A percentile compares a stretch with the other conserved stretches of the same genome.
phyloP scores from a whole-genome alignment of 2,113 vertebrate species.

The Sander lucioperca region DNA sequence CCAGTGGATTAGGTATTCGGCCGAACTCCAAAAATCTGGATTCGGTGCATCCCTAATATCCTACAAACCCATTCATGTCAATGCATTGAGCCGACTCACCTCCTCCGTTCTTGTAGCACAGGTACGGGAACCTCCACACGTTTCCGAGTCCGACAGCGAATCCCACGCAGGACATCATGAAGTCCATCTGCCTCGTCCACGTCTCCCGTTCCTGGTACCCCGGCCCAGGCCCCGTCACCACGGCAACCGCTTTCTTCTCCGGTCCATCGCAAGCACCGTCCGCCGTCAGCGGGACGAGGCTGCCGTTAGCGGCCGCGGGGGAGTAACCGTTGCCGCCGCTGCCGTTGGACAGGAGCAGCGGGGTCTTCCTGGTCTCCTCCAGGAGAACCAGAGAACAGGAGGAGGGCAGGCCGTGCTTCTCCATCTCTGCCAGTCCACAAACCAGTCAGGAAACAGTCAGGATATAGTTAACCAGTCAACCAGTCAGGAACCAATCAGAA shows the following conservation, averaged over 20 bases:
- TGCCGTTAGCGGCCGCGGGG: conserved; percentile 59
- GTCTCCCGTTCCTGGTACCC: conserved; percentile 87
- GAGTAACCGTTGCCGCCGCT: conserved; percentile 40
- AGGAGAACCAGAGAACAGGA: conserved; percentile 74
- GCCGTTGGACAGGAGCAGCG: conserved; percentile 76
- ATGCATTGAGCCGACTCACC: conserved; percentile 76
- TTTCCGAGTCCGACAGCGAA: conserved; percentile 93
- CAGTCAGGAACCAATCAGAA: too few relatives aligned
- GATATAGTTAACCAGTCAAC: not conserved
- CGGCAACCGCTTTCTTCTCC: conserved; percentile 35
- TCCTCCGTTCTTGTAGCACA: conserved; percentile 95
- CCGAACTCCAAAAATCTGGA: too few relatives aligned
- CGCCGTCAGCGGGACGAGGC: conserved; percentile 46
- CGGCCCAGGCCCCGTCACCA: conserved; percentile 15
- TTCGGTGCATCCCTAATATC: too few relatives aligned
- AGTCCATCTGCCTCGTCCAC: conserved; percentile 96
- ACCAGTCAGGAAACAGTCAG: not conserved
- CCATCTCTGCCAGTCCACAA: conserved; percentile 59
- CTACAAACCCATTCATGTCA: too few relatives aligned
- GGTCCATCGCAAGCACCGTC: conserved; percentile 34
- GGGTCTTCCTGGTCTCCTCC: conserved; percentile 81
- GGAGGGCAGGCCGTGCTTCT: conserved; percentile 77
- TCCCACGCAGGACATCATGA: conserved; percentile 94
- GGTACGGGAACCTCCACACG: conserved; percentile 92
- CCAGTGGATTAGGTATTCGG: too few relatives aligned